Evolutionary conservation across 2,113 vertebrate genomes (phyloP).

Genomic region (Tringa solitaria): DNA sequence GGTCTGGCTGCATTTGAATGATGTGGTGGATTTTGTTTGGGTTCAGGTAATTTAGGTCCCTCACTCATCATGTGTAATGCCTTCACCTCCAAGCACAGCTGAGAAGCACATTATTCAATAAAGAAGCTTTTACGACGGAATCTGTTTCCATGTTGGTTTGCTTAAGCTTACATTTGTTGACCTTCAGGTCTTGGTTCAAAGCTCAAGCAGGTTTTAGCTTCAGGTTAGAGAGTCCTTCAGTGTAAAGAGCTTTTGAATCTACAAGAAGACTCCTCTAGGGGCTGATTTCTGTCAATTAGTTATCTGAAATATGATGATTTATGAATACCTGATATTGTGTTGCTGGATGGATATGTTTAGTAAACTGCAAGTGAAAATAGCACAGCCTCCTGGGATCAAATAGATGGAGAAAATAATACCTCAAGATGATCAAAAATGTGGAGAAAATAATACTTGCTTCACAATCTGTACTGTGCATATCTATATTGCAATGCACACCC

Average conservation of each 20-base stretch:
- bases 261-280: not conserved
- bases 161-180: slow-evolving; percentile 4
- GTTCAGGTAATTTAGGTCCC: not conserved
- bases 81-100: not conserved
- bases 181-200: slow-evolving; percentile 27
- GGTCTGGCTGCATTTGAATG: not conserved
- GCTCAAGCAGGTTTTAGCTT: not conserved
- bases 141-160: not conserved
- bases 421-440: not conserved
- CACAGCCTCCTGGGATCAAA: not conserved
- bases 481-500: not conserved
- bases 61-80: rapidly evolving
- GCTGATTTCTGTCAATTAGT: slow-evolving; percentile 40
- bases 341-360: not conserved
- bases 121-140: not conserved
- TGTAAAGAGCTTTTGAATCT: slow-evolving; percentile 42
- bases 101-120: not conserved
- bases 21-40: not conserved
- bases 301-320: slow-evolving; percentile 37
- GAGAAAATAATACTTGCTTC: not conserved
- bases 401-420: not conserved
- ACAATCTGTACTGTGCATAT: not conserved
- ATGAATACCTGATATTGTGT: not conserved
- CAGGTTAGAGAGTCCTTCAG: not conserved
- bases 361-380: not conserved